Percentiles rank a stretch among this genome's conserved stretches.
Evolutionary conservation across 2,797 vertebrate genomes (phyloP).

Genomic region (Lutjanus campechanus): DNA sequence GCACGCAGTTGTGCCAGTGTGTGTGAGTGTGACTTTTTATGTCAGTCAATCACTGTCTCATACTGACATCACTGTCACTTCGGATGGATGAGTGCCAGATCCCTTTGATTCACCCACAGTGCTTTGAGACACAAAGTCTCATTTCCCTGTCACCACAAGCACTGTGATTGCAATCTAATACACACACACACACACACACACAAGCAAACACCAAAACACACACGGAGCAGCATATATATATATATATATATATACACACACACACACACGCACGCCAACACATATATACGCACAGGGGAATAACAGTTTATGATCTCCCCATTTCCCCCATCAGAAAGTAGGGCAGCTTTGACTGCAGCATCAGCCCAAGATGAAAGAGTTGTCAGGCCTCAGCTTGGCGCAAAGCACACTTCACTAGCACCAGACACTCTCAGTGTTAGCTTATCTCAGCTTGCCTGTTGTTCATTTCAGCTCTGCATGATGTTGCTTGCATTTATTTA

Average conservation of each 20-base stretch:
- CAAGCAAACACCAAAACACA: conserved; percentile 58
- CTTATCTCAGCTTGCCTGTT: conserved; percentile 79
- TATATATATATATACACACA: no score
- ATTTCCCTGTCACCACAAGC: conserved; percentile 79
- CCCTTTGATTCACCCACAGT: conserved; percentile 77
- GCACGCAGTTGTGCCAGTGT: conserved; percentile 29
- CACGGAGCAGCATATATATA: conserved; percentile 19
- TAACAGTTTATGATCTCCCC: conserved; percentile 78
- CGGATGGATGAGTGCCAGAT: conserved; percentile 80
- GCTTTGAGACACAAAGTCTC: conserved; percentile 78
- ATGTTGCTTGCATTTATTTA: conserved; percentile 81
- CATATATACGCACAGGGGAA: conserved; percentile 70
- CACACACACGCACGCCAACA: conserved; percentile 21
- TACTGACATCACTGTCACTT: conserved; percentile 79
- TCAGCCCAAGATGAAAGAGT: conserved; percentile 80
- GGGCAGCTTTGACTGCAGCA: conserved; percentile 84
- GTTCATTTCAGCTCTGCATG: conserved; percentile 84
- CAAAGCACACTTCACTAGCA: conserved; percentile 78
- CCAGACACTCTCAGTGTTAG: conserved; percentile 74
- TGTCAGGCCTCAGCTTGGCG: conserved; percentile 78
- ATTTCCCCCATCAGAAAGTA: conserved; percentile 82
- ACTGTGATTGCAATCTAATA: conserved; percentile 74
- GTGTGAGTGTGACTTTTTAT: conserved; percentile 41
- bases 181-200: conserved; percentile 56
- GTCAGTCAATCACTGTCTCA: conserved; percentile 80